phyloP scores from a whole-genome alignment of 2,113 vertebrate species.

The Panthera uncia region DNA sequence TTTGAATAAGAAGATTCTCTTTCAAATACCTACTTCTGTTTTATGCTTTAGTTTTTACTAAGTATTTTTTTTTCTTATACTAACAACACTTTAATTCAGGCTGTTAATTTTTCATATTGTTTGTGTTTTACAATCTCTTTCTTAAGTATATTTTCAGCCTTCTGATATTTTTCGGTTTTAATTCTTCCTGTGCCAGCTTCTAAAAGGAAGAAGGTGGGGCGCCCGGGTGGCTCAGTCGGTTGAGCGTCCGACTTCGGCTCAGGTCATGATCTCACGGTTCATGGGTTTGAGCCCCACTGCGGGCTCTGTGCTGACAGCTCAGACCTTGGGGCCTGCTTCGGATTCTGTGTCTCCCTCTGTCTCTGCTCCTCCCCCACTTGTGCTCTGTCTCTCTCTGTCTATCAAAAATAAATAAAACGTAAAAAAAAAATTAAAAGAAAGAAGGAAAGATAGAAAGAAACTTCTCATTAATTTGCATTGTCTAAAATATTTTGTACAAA shows the following conservation, averaged over 20 bases:
- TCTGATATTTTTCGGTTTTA: not conserved
- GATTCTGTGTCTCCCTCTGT: no score
- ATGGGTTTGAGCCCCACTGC: no score
- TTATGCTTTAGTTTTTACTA: not conserved
- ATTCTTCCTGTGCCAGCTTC: not conserved
- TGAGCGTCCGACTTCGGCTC: no score
- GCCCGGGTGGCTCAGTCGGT: no score
- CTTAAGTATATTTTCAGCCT: not conserved
- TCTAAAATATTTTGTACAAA: not conserved
- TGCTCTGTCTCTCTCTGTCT: no score
- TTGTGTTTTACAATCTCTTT: not conserved
- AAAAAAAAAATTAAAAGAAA: no score
- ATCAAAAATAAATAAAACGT: no score
- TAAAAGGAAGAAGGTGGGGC: no score
- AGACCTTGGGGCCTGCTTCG: no score
- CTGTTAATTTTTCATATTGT: not conserved
- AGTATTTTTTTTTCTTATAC: not conserved
- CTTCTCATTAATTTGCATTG: not conserved
- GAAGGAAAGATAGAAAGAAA: not conserved
- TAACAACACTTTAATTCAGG: not conserved
- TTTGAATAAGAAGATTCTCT: not conserved
- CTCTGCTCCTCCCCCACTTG: no score
- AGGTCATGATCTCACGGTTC: no score
- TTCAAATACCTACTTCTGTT: not conserved
- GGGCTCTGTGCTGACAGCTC: no score